A percentile compares a stretch with the other conserved stretches of the same genome.
Conservation (phyloP, 2,797 vertebrate species). For the Falco naumanni region DNA sequence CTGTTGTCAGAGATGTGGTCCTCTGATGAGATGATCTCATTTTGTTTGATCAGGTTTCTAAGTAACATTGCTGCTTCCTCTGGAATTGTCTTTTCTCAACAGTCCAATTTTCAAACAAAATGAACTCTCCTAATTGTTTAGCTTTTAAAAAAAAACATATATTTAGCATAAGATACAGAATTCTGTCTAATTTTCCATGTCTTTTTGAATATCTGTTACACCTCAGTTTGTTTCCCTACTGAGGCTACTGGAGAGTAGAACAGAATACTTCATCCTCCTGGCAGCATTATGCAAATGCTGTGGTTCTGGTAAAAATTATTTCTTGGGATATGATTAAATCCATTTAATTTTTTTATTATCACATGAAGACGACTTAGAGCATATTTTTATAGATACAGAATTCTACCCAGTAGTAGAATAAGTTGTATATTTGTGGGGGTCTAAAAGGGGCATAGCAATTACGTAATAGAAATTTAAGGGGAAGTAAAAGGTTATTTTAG, state of each 20-base stretch:
- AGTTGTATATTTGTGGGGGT: background rate
- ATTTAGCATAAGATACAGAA: background rate
- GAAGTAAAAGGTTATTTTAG: background rate
- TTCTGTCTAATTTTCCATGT: background rate
- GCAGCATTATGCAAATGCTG: background rate
- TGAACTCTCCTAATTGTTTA: background rate
- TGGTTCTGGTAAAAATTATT: background rate
- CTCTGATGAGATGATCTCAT: background rate
- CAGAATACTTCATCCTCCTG: background rate
- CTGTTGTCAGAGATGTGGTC: background rate
- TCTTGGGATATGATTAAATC: background rate
- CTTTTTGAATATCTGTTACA: background rate
- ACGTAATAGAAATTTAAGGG: background rate
- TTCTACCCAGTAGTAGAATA: background rate
- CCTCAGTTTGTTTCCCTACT: background rate
- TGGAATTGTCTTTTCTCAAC: background rate
- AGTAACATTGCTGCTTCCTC: background rate
- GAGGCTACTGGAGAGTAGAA: background rate
- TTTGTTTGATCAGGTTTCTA: background rate
- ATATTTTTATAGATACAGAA: background rate
- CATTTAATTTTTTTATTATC: background rate
- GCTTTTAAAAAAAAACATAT: background rate
- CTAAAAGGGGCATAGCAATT: background rate
- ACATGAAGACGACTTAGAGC: background rate
- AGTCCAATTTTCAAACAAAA: background rate